These are phyloP conservation scores for Hydra vulgaris DNA, from an alignment of 30 jellyfish, hydroid and myxozoan species.

Conservation along the genomic window DNA sequence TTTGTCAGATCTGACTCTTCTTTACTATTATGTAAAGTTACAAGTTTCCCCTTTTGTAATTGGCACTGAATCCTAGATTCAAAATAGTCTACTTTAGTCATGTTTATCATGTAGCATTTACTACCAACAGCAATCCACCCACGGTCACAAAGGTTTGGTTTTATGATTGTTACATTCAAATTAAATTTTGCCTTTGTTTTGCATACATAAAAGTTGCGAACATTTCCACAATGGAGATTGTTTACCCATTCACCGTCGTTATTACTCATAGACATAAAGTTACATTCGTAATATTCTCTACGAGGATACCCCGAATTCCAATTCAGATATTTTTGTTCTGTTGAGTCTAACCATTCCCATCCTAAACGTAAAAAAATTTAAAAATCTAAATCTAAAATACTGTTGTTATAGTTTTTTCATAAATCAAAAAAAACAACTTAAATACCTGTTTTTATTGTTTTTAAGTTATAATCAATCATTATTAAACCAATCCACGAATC, in stretches of 20 bases:
- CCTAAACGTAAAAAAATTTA: background rate
- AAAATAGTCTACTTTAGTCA: conserved; percentile 10
- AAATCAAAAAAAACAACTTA: background rate
- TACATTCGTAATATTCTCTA: background rate
- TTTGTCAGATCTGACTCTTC: conserved; percentile 9
- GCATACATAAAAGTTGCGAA: conserved; percentile 11
- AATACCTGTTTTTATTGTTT: background rate
- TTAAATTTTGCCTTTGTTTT: background rate
- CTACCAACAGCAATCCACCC: conserved; percentile 1
- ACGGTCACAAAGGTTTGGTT: background rate
- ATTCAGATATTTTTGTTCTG: conserved; percentile 10
- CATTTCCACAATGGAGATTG: background rate
- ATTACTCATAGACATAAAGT: background rate
- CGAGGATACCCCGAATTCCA: conserved; percentile 10
- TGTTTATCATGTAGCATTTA: conserved; percentile 3
- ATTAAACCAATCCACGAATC: conserved; percentile 12
- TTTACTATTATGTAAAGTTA: conserved; percentile 9
- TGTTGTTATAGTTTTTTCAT: background rate
- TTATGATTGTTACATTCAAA: background rate
- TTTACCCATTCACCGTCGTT: conserved; percentile 1
- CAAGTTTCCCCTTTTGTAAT: background rate
- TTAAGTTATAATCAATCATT: background rate
- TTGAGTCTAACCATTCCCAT: conserved; percentile 10
- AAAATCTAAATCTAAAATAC: background rate
- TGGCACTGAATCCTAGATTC: conserved; percentile 9